Evolutionary conservation across 2,113 vertebrate species (phyloP).

Genomic region (Benthochromis sp.): DNA sequence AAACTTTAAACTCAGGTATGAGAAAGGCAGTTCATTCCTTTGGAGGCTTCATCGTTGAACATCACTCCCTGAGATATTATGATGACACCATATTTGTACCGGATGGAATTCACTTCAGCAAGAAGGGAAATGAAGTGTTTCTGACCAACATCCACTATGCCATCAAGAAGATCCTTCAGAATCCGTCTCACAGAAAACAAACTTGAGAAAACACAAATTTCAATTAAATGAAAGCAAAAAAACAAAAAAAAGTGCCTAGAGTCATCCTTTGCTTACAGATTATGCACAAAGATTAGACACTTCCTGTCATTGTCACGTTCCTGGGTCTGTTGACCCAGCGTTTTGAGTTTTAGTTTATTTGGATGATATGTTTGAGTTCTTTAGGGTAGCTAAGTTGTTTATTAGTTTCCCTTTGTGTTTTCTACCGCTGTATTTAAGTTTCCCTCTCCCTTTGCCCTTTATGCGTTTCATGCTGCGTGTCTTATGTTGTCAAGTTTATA

Average conservation of each 20-base stretch:
- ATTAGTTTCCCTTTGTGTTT: too few species aligned
- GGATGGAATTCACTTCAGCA: fast-evolving
- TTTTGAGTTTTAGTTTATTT: too few species aligned
- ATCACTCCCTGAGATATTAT: background rate
- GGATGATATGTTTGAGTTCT: too few species aligned
- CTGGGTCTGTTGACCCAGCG: too few species aligned
- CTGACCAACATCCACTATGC: background rate
- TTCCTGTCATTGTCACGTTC: background rate
- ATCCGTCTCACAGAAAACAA: background rate
- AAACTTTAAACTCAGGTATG: background rate
- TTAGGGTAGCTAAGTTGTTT: too few species aligned
- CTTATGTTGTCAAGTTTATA: too few species aligned
- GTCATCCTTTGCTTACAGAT: background rate
- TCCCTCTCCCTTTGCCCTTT: too few species aligned
- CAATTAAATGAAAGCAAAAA: background rate
- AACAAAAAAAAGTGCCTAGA: background rate
- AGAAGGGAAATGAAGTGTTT: background rate
- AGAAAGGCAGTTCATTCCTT: background rate
- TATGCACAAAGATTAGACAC: background rate
- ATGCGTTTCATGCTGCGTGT: too few species aligned
- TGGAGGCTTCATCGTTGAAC: background rate
- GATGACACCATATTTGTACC: background rate
- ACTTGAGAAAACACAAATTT: background rate
- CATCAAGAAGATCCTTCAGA: background rate
- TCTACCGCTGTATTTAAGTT: too few species aligned